Evolutionary conservation across 64 coral and sea anemone species (phyloP), one percentile per base, ranked within the genome.

Genomic region (Porites lutea): DNA sequence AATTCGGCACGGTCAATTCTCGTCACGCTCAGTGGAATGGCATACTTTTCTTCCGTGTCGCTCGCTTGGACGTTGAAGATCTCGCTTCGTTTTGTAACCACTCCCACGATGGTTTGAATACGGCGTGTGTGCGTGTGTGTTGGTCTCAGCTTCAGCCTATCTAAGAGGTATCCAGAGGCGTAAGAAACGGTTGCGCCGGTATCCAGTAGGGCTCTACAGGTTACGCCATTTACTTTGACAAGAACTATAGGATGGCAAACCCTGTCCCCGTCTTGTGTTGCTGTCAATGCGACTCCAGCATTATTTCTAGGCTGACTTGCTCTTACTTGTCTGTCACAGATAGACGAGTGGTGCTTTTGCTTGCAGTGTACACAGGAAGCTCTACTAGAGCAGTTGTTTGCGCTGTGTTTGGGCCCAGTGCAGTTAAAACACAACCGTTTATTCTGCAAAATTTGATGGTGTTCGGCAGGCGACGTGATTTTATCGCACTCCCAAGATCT

Each of bases 341-440:
- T 60, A 89, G 52, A 58, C 67, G 54, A 74, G 87, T 88, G 73
- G 58, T 89, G 87, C 23, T 27, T 52, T 77, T 89, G n/a, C 47
- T 89, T 89, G 53, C 72, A 89, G 67, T 71, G 67, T 71, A 71
- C 67, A 23, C 67, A 71, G 18, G 67, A 71, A 3, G 67, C 58
- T 71, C n/a, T 71, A 21, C 67, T 71, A 71, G 67, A 71, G 67
- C 67, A 71, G 67, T 27, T 71, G 67, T 71, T 71, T 71, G 67
- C 21, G 21, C 67, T 71, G 18, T 71, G 67, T 71, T 71, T 71
- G 67, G 67, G 67, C 67, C 67, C 67, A 71, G 67, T 71, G 67
- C 67, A 21, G 10, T 71, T 71, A 71, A 21, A 71, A 71, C 67
- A 27, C 67, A 71, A 71, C 67, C 67, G 67, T 71, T 71, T 71